phyloP scores from a whole-genome alignment of 37 sponge, comb jelly and placozoan species.

The Sycon ciliatum region DNA sequence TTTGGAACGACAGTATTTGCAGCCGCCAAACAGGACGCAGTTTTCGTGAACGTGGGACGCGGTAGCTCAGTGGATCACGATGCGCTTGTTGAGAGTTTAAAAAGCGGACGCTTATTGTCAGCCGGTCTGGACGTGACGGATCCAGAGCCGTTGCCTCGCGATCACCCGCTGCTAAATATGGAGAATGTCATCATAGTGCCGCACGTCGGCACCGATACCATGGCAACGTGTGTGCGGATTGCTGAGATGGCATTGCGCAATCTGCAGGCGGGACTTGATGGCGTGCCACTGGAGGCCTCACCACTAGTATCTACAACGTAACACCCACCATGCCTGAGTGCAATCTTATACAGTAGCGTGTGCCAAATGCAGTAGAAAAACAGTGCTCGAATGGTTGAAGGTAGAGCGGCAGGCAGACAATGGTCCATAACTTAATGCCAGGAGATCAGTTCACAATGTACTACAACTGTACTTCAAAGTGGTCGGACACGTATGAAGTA shows the following conservation, averaged over 20 bases:
- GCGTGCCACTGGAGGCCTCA: too few relatives aligned
- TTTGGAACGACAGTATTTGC: slow-evolving; percentile 56
- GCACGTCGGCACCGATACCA: slow-evolving; percentile 71
- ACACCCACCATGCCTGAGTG: too few relatives aligned
- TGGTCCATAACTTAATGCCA: too few relatives aligned
- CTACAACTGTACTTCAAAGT: too few relatives aligned
- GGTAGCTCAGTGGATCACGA: slow-evolving; percentile 78
- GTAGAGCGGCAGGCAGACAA: too few relatives aligned
- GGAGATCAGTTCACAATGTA: too few relatives aligned
- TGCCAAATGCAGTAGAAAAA: too few relatives aligned
- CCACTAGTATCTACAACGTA: too few relatives aligned
- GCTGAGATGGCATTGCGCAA: slow-evolving; percentile 52
- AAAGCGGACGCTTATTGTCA: too few relatives aligned
- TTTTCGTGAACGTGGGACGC: slow-evolving; percentile 72
- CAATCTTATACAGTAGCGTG: too few relatives aligned
- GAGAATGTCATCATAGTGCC: slow-evolving; percentile 68
- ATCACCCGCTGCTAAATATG: slow-evolving; percentile 64
- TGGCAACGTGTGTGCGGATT: slow-evolving; percentile 56
- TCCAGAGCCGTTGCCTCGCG: slow-evolving; percentile 77
- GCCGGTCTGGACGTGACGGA: slow-evolving; percentile 86
- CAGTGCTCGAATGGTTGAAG: too few relatives aligned
- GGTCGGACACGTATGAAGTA: too few relatives aligned
- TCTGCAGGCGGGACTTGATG: slow-evolving; percentile 50
- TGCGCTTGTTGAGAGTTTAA: slow-evolving; percentile 58
- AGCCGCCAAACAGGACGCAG: slow-evolving; percentile 54